Conservation (phyloP, 2,797 vertebrate genomes). For the Simalia tracyae region DNA sequence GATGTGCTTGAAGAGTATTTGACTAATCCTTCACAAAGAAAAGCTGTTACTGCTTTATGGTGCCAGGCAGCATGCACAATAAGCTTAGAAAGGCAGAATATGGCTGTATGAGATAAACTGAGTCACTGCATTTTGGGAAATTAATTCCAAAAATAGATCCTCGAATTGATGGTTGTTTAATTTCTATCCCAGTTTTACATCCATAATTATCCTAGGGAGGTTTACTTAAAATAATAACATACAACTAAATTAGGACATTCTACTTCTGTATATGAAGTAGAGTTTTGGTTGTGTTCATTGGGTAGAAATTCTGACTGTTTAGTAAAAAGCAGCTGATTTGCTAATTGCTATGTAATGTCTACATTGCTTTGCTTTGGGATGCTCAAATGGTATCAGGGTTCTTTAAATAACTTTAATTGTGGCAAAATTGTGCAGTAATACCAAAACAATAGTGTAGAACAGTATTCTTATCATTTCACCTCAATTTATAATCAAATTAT, state of each 20-base stretch:
- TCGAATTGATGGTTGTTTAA: background rate
- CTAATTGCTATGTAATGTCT: background rate
- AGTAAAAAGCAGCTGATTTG: background rate
- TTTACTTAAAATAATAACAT: background rate
- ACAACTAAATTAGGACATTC: background rate
- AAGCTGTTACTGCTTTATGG: slow-evolving; percentile 8
- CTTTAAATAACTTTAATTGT: background rate
- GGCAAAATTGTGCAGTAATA: background rate
- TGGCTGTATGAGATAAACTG: background rate
- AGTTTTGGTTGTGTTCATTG: background rate
- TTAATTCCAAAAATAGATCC: background rate
- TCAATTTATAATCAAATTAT: background rate
- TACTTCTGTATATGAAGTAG: background rate
- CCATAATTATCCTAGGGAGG: background rate
- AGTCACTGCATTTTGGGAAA: background rate
- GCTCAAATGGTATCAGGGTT: background rate
- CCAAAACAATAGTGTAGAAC: background rate
- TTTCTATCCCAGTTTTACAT: background rate
- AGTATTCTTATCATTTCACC: background rate
- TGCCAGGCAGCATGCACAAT: background rate
- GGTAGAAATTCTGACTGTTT: background rate
- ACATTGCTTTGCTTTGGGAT: background rate
- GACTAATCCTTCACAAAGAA: background rate
- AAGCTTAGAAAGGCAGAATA: background rate
- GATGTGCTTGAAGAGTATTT: background rate